A percentile compares a stretch with the other conserved stretches of the same genome.
Evolutionary conservation across 2,113 vertebrate species (phyloP).

Genomic region (Oreochromis tanganicae): DNA sequence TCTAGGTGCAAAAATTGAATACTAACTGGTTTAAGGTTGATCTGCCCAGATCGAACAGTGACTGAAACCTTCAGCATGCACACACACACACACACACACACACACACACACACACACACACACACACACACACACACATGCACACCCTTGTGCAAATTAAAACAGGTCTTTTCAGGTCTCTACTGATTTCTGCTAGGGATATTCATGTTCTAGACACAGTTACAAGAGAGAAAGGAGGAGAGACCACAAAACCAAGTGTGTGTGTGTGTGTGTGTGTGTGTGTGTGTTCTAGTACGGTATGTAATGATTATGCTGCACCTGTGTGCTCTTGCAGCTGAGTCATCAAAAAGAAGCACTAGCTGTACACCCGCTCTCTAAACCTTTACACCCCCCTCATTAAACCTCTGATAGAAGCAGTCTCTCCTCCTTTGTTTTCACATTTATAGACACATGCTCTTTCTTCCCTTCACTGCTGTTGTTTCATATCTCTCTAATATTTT

Average conservation of each 20-base stretch:
- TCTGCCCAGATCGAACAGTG: constrained; percentile 15
- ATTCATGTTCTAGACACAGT: too few relatives aligned
- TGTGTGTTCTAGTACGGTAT: neutral
- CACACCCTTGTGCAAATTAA: neutral
- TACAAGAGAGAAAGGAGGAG: neutral
- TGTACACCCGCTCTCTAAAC: neutral
- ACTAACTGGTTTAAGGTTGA: constrained; percentile 24
- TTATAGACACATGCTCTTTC: neutral
- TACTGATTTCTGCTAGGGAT: constrained; percentile 10
- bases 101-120: neutral
- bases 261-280: neutral
- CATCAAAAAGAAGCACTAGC: constrained; percentile 28
- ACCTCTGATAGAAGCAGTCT: neutral
- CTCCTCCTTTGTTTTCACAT: neutral
- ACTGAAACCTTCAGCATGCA: constrained; percentile 41
- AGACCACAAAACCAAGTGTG: neutral
- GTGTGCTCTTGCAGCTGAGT: constrained; percentile 28
- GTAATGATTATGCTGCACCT: constrained; percentile 56
- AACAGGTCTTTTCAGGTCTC: constrained; percentile 17
- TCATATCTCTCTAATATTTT: neutral
- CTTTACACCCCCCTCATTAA: constrained; percentile 8
- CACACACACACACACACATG: neutral
- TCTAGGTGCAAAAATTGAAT: constrained; percentile 27
- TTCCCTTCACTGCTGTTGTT: neutral
- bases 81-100: neutral